Conservation (phyloP, 2,888 invertebrate genomes). For the Caenorhabditis doughertyi region DNA sequence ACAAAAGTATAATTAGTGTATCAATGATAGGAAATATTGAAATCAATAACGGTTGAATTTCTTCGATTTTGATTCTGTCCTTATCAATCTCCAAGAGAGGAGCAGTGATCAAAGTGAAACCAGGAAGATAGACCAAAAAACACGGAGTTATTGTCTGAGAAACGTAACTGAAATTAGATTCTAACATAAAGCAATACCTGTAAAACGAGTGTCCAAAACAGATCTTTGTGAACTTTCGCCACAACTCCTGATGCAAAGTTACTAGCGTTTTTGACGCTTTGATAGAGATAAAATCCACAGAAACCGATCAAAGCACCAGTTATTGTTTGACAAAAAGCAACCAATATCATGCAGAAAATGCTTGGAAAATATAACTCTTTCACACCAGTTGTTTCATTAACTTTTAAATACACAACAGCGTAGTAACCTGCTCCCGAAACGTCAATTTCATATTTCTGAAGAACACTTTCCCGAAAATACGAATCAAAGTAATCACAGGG, state of each 20-base stretch:
- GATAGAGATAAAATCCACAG: slow-evolving; percentile 10
- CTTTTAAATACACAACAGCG: slow-evolving; percentile 25
- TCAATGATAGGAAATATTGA: slow-evolving; percentile 36
- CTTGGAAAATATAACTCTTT: slow-evolving; percentile 11
- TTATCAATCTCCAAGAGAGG: slow-evolving; percentile 13
- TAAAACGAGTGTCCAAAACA: slow-evolving; percentile 32
- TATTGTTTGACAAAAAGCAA: slow-evolving; percentile 11
- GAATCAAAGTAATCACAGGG: slow-evolving; percentile 26
- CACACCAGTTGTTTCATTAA: background rate
- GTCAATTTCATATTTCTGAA: slow-evolving; percentile 20
- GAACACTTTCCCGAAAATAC: slow-evolving; percentile 34
- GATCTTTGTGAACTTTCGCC: slow-evolving; percentile 19
- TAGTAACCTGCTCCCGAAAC: slow-evolving; percentile 5
- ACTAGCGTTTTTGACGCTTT: slow-evolving; percentile 19
- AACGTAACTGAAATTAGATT: background rate
- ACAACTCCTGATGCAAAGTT: slow-evolving; percentile 20
- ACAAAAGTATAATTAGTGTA: slow-evolving; percentile 21
- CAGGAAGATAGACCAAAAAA: slow-evolving; percentile 25
- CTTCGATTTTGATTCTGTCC: slow-evolving; percentile 1
- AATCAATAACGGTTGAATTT: slow-evolving; percentile 40
- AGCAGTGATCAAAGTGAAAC: background rate
- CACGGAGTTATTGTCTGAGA: slow-evolving; percentile 30
- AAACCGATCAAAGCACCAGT: slow-evolving; percentile 4
- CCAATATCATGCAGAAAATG: slow-evolving; percentile 8
- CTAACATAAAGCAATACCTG: too few relatives aligned